These are phyloP conservation scores for Strigamia maritima DNA, from an alignment of 2,888 invertebrate genomes.

Conservation along the genomic window DNA sequence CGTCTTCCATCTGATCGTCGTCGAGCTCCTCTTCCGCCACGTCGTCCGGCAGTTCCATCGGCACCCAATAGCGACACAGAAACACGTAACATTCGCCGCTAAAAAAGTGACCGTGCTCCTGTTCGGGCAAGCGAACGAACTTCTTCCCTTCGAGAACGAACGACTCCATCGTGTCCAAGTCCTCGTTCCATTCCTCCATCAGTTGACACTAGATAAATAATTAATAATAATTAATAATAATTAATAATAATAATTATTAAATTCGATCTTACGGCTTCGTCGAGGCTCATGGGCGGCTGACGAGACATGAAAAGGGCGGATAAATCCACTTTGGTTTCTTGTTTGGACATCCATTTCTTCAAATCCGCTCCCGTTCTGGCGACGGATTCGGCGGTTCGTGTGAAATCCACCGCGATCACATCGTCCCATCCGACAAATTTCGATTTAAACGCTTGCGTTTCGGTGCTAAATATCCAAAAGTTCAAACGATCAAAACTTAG, in stretches of 20 bases:
- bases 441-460: constrained; percentile 77
- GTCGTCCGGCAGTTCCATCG: constrained; percentile 61
- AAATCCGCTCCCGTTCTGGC: constrained; percentile 94
- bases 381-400: constrained; percentile 95
- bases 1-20: constrained; percentile 59
- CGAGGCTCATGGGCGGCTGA: constrained; percentile 78
- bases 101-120: constrained; percentile 86
- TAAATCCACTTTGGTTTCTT: constrained; percentile 70
- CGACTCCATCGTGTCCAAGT: constrained; percentile 94
- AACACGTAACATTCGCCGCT: constrained; percentile 97
- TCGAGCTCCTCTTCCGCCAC: constrained; percentile 58
- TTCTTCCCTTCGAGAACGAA: constrained; percentile 95
- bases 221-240: too few species aligned
- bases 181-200: constrained; percentile 96
- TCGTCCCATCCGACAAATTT: constrained; percentile 99
- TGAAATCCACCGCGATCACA: constrained; percentile 97
- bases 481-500: neutral
- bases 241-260: constrained; percentile 1
- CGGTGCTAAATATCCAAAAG: constrained; percentile 50
- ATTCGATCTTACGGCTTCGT: constrained; percentile 64
- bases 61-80: constrained; percentile 91
- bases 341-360: constrained; percentile 58
- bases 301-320: constrained; percentile 93
- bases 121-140: constrained; percentile 93
- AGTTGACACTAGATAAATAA: constrained; percentile 72